Base-by-base conservation (phyloP, 2,113 vertebrate genomes). In the Chamaea fasciata region DNA sequence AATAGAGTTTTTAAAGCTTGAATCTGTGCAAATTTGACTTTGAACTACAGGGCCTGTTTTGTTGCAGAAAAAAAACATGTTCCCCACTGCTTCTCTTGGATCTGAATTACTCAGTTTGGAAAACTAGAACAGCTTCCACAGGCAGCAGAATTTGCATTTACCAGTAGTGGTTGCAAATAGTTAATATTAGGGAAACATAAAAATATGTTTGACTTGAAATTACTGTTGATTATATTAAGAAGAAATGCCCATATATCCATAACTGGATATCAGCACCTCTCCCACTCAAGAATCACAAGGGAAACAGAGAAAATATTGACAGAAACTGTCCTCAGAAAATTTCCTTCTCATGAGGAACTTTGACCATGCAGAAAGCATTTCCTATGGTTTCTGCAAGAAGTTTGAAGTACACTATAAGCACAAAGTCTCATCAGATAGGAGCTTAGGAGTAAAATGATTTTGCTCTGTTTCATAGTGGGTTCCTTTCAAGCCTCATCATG, bases 121-220 rank as follows among this genome's bases (percentile, higher is more conserved):
- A 91, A 74, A 55, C 6, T 4, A 39, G 23, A 75, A 33, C 11
- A 35, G 12, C 14, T 64, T 64, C 26, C 8, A 46, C 4, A 21
- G 12, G 5, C 18, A 64, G 4, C 7, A 35, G 42, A 41, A 56
- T 62, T 86, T 83, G 6, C 0, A 0, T 9, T 79, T 68, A 4
- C 9, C n/a, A 63, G 4, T 21, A 73, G 41, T 28, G 8, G 10
- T 55, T 11, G 5, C 20, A 42, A 59, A 93, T 94, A 6, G 56
- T 52, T 91, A 49, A 62, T 78, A 80, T 89, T 89, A 70, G 31
- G 42, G 35, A 96, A 96, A 93, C 62, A 35, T 6, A 78, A 87
- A 92, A 37, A 68, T 94, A 92, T 42, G 7, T 63, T 82, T 26
- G 69, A 33, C 20, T 89, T 83, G 82, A 89, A 70, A 94, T 96